Evolutionary conservation across 1,140 invertebrate genomes (phyloP).

Genomic region (Drosophila ananassae): DNA sequence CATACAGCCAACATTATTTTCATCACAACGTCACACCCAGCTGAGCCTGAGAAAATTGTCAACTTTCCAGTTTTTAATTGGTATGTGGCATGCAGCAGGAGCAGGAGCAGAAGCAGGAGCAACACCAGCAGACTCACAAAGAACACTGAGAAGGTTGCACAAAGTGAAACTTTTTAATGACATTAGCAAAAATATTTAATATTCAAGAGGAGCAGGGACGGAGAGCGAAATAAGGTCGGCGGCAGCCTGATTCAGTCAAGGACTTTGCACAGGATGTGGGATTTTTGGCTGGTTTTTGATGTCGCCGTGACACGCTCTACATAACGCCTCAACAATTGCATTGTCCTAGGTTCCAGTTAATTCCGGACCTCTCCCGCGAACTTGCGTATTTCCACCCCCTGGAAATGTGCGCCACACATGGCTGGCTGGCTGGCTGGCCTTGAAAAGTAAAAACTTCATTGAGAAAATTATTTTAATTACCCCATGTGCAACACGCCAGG

Average conservation of each 20-base stretch:
- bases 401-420: conserved; percentile 73
- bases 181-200: conserved; percentile 68
- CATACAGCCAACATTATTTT: neutral
- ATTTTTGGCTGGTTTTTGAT: conserved; percentile 56
- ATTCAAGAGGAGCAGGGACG: conserved; percentile 26
- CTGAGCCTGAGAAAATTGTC: conserved; percentile 43
- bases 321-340: conserved; percentile 34
- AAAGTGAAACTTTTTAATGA: conserved; percentile 77
- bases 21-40: conserved; percentile 6
- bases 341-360: conserved; percentile 23
- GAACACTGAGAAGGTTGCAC: conserved; percentile 50
- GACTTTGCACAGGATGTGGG: conserved; percentile 59
- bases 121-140: conserved; percentile 28
- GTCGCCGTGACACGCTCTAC: conserved; percentile 56
- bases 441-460: conserved; percentile 68
- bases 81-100: conserved; percentile 34
- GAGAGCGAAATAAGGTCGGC: neutral
- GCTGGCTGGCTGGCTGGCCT: conserved; percentile 44
- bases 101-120: conserved; percentile 2
- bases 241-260: conserved; percentile 53
- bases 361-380: neutral
- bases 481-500: conserved; percentile 45
- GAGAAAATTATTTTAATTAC: conserved; percentile 79
- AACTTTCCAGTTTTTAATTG: conserved; percentile 70
- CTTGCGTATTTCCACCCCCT: conserved; percentile 51